These are phyloP conservation scores for Myotis myotis DNA, from an alignment of 2,797 vertebrate species.

Conservation along the genomic window DNA sequence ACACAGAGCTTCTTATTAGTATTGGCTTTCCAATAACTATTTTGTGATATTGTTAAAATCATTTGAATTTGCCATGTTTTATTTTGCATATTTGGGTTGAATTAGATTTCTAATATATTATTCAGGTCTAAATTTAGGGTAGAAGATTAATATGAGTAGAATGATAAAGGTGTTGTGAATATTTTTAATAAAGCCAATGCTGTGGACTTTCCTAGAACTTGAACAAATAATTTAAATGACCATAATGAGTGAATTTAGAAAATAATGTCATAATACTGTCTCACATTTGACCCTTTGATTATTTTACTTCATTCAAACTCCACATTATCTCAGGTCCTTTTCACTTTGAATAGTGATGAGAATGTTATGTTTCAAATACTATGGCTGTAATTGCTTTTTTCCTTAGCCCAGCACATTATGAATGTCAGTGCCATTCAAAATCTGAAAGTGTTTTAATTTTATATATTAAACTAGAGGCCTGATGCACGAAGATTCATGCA, in stretches of 20 bases:
- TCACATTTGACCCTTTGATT: constrained; percentile 5
- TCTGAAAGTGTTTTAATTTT: constrained; percentile 43
- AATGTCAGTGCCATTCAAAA: constrained; percentile 46
- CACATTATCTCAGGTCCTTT: not conserved
- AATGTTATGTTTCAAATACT: constrained; percentile 45
- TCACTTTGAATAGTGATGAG: constrained; percentile 6
- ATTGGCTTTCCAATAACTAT: not conserved
- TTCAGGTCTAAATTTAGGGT: not conserved
- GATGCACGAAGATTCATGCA: too few species aligned
- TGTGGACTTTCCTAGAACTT: not conserved
- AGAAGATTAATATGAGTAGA: not conserved
- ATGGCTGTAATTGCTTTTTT: constrained; percentile 20
- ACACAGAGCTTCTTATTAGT: not conserved
- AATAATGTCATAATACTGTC: constrained; percentile 30
- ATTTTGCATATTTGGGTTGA: not conserved
- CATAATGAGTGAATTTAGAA: constrained; percentile 32
- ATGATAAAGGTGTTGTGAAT: not conserved
- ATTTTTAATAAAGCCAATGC: constrained; percentile 21
- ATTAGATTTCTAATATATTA: constrained; percentile 3
- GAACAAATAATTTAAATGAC: constrained; percentile 39
- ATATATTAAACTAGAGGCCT: not conserved
- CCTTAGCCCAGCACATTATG: not conserved
- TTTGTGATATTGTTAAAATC: not conserved
- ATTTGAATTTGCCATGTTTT: not conserved
- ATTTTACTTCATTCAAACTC: constrained; percentile 10